Conservation (phyloP, 2,797 vertebrate species). For the Gambusia yucatana region DNA sequence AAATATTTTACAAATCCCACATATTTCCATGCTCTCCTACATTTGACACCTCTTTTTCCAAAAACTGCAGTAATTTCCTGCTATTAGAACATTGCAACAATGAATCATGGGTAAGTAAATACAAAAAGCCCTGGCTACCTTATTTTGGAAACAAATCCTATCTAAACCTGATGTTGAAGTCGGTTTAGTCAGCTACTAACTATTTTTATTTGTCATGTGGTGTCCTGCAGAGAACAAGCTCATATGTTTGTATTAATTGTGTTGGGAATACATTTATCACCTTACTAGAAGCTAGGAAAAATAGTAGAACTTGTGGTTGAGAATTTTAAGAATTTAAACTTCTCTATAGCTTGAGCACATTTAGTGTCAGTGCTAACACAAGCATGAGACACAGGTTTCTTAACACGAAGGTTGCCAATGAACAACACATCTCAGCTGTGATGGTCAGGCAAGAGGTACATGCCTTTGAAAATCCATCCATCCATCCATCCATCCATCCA, state of each 20-base stretch:
- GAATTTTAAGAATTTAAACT: background rate
- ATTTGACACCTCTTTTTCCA: conserved; percentile 30
- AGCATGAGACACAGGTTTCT: background rate
- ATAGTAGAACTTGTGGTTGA: background rate
- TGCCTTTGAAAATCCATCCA: background rate
- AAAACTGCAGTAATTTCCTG: conserved; percentile 11
- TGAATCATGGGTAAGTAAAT: too few species aligned
- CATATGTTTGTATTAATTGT: background rate
- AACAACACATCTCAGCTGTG: background rate
- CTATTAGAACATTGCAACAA: conserved; percentile 21
- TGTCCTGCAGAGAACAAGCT: background rate
- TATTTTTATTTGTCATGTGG: background rate
- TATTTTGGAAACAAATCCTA: background rate
- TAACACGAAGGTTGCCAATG: background rate
- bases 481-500: too few species aligned
- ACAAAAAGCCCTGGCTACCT: background rate
- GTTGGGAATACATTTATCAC: background rate
- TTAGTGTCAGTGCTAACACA: background rate
- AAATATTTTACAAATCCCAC: conserved; percentile 26
- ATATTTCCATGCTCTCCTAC: conserved; percentile 16
- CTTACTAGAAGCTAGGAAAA: background rate
- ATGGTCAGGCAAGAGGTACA: background rate
- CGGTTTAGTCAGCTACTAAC: background rate
- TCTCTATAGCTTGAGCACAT: background rate
- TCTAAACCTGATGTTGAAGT: too few species aligned